Evolutionary conservation across 2,888 invertebrate species (phyloP), one percentile per base, ranked within the genome.

Genomic region (Parnassius glacialis): DNA sequence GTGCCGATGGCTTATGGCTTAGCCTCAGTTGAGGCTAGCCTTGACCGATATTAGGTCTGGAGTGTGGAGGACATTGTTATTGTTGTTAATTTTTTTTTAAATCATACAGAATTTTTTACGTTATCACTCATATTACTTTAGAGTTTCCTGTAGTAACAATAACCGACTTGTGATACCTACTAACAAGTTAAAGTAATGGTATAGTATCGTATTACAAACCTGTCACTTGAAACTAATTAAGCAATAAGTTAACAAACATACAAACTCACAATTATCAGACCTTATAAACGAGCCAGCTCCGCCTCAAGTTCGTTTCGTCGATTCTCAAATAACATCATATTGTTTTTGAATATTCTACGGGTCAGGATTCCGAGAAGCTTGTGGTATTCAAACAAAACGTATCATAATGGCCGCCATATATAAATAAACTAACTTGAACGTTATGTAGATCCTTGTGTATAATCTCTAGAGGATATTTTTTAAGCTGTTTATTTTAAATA

Each of bases 291-390:
- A 47, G 9, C 20, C 42, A n/a, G 10, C 56, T 2, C 56, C 62
- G 58, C 51, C 58, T 45, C 44, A 55, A 12, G 13, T 51, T 58
- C 50, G 57, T 45, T 51, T 42, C 54, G 34, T 16, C 10, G 48
- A n/a, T 54, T 59, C 58, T 50, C 63, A 47, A 52, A 56, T 63
- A 59, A 51, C 55, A 34, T 61, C 11, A 56, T 52, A 51, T 54
- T 51, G 54, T 62, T 59, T 57, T 62, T 42, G 52, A 25, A 51
- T 57, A 20, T 57, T 54, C 54, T 42, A 9, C 34, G 16, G 45
- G 13, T 61, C 47, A 52, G 20, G 50, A 16, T 63, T 63, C 59
- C 42, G 13, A 55, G 62, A 62, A 62, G 45, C 34, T 16, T 11
- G 10, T 7, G 59, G 55, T 59, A 52, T 59, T 62, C 51, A 51